These are phyloP conservation scores for Noctua pronuba DNA, from an alignment of 2,888 invertebrate genomes.

Conservation along the genomic window DNA sequence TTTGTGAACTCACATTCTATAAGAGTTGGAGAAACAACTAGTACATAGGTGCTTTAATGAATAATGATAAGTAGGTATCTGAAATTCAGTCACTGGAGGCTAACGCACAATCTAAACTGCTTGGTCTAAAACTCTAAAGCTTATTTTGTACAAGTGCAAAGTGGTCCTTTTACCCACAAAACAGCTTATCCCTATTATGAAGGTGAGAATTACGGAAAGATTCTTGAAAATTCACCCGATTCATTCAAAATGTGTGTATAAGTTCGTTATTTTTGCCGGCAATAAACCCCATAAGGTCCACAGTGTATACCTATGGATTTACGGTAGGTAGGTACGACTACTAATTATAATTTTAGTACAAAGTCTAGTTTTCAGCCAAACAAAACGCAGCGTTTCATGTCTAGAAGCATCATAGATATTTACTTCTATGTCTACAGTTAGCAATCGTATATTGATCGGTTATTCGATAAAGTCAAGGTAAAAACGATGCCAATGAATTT, in stretches of 20 bases:
- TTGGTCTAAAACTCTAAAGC: not conserved
- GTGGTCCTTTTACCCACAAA: no score
- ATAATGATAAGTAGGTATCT: not conserved
- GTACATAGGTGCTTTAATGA: not conserved
- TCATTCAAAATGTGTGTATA: not conserved
- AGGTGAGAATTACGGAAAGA: not conserved
- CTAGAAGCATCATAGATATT: not conserved
- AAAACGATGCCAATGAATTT: slow-evolving; percentile 31
- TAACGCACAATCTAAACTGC: not conserved
- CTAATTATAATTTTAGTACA: not conserved
- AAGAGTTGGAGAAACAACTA: not conserved
- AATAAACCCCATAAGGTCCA: not conserved
- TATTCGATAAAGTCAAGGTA: slow-evolving; percentile 57
- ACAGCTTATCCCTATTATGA: no score
- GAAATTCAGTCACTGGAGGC: not conserved
- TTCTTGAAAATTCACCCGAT: not conserved
- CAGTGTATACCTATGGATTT: not conserved
- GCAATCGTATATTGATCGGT: slow-evolving; percentile 50
- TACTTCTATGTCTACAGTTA: slow-evolving; percentile 6
- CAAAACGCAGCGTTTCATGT: slow-evolving; percentile 13
- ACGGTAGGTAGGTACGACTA: not conserved
- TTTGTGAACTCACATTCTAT: not conserved
- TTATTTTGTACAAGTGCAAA: no score
- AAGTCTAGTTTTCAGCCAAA: not conserved
- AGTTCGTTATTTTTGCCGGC: not conserved